These are phyloP conservation scores for Vulpes lagopus DNA, from an alignment of 2,113 vertebrate genomes.

Conservation along the genomic window DNA sequence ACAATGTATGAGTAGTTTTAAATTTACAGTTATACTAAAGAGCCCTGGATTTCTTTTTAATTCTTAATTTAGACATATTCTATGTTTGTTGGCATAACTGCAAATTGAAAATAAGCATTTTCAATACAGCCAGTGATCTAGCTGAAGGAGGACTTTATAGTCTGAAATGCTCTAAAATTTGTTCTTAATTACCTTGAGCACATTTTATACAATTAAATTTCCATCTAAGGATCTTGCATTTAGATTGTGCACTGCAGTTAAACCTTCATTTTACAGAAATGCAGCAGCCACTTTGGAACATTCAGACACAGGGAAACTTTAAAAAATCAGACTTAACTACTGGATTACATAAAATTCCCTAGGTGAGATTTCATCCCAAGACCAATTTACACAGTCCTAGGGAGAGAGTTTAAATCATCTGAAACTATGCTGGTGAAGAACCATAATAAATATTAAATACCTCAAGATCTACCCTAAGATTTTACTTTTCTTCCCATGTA, in stretches of 20 bases:
- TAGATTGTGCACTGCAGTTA: constrained; percentile 84
- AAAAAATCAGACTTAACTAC: constrained; percentile 87
- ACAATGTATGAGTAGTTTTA: constrained; percentile 77
- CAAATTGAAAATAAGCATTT: constrained; percentile 89
- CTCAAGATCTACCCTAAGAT: constrained; percentile 84
- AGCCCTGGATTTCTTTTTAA: constrained; percentile 62
- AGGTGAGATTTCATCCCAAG: constrained; percentile 84
- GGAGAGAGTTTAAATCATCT: constrained; percentile 86
- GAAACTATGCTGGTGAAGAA: constrained; percentile 82
- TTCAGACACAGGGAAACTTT: constrained; percentile 81
- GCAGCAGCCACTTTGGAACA: constrained; percentile 63
- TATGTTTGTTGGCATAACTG: constrained; percentile 86
- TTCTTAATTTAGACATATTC: constrained; percentile 84
- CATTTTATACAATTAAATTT: constrained; percentile 89
- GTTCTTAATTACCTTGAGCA: constrained; percentile 88
- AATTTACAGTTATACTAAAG: constrained; percentile 82
- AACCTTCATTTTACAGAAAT: constrained; percentile 79
- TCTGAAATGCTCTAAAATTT: constrained; percentile 88
- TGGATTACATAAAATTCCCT: constrained; percentile 87
- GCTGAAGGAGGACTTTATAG: constrained; percentile 86
- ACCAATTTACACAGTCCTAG: constrained; percentile 85
- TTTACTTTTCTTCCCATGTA: constrained; percentile 83
- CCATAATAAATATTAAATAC: constrained; percentile 91
- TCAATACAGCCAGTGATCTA: constrained; percentile 76
- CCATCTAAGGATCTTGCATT: constrained; percentile 87